phyloP scores from a whole-genome alignment of 2,888 invertebrate species.

The Cephus nigrinus region DNA sequence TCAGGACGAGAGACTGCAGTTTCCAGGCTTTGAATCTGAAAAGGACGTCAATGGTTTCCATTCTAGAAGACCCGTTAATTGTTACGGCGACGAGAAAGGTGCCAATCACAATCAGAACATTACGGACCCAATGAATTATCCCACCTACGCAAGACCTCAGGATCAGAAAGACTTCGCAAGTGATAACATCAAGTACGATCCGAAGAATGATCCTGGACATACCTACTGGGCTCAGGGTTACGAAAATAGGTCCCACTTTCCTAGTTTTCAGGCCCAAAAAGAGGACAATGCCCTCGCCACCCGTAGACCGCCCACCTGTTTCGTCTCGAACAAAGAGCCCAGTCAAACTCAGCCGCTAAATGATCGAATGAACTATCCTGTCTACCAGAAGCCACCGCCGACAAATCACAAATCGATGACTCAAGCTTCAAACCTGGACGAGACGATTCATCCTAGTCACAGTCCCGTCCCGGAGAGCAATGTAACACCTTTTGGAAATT shows the following conservation, averaged over 20 bases:
- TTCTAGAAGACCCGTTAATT: conserved; percentile 33
- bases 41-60: conserved; percentile 40
- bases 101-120: conserved; percentile 36
- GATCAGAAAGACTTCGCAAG: conserved; percentile 30
- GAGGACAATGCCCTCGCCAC: conserved; percentile 22
- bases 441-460: conserved; percentile 48
- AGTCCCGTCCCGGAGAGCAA: conserved; percentile 42
- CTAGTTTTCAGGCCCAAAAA: conserved; percentile 45
- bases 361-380: background rate
- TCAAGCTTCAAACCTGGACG: conserved; percentile 19
- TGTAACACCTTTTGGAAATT: conserved; percentile 30
- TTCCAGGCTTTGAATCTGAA: conserved; percentile 49
- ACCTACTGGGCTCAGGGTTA: conserved; percentile 44
- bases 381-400: conserved; percentile 5
- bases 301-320: conserved; percentile 11
- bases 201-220: conserved; percentile 39
- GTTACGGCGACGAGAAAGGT: conserved; percentile 40
- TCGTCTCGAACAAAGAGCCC: conserved; percentile 5
- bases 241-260: conserved; percentile 42
- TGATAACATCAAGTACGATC: conserved; percentile 16
- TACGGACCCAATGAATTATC: conserved; percentile 29
- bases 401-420: background rate
- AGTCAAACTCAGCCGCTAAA: background rate
- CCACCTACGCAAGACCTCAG: conserved; percentile 34
- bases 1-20: conserved; percentile 65